Evolutionary conservation across 2,113 vertebrate genomes (phyloP), one percentile per base, ranked within the genome.

Genomic region (Ornithorhynchus anatinus): DNA sequence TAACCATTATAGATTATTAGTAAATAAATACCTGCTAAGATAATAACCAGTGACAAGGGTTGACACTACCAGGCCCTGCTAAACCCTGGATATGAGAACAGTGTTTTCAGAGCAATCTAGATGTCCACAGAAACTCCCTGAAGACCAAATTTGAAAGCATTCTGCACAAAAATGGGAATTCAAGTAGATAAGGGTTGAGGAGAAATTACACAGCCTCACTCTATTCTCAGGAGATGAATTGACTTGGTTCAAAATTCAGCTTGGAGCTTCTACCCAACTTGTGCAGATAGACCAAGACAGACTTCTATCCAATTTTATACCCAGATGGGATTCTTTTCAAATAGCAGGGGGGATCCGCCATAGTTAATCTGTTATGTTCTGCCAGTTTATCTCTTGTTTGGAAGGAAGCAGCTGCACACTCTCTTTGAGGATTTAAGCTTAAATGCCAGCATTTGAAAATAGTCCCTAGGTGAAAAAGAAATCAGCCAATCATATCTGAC

Each of bases 221-320:
- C 15, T 58, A 50, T 38, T 62, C 12, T 51, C 12, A 44, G 14
- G 22, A 53, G 20, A 66, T 73, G 27, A 64, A 45, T 57, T 39
- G 27, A 20, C 17, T 42, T 2, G 37, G 10, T 33, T 35, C 62
- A 63, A 61, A 58, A 64, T 63, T 51, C 15, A 44, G 9, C 1
- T 25, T 19, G 33, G 23, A 58, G 5, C 43, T 61, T 51, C 38
- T 58, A 22, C n/a, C 32, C 12, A 45, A 5, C 19, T 33, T 80
- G 45, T 64, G 12, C 22, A 39, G n/a, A 14, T 62, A 39, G 75
- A 6, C 13, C 47, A 58, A 63, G 62, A 19, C 15, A 50, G 14
- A 42, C 20, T 48, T 38, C 25, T 27, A 16, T 63, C 5, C 42
- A 57, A 40, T 66, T 70, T 81, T 44, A 75, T 59, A 70, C 19